These are phyloP conservation scores for Heliornis fulica DNA, from an alignment of 2,113 vertebrate genomes.

Conservation along the genomic window DNA sequence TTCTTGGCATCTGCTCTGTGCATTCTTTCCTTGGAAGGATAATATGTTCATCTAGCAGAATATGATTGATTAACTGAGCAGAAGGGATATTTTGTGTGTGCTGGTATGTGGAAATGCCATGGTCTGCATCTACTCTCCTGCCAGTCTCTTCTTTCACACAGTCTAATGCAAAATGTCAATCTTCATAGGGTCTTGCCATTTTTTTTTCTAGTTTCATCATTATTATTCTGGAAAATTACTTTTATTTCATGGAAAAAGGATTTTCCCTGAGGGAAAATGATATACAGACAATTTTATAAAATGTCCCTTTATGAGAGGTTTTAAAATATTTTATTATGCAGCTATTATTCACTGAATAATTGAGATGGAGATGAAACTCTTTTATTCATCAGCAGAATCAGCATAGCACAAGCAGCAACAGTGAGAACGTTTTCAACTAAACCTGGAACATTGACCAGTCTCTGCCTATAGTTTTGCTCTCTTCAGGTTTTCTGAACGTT, in stretches of 20 bases:
- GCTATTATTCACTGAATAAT: neutral
- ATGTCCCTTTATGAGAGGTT: neutral
- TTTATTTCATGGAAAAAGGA: neutral
- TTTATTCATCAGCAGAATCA: neutral
- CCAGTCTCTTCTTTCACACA: neutral
- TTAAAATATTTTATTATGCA: neutral
- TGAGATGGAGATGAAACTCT: neutral
- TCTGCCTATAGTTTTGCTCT: neutral
- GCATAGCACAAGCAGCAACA: neutral
- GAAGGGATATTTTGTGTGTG: constrained; percentile 8
- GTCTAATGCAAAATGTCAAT: neutral
- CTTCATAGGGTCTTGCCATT: neutral
- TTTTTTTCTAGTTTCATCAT: neutral
- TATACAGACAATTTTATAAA: neutral
- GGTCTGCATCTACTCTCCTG: neutral
- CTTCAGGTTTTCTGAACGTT: neutral
- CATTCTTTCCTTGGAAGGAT: constrained; percentile 28
- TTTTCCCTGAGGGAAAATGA: neutral
- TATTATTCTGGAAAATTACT: neutral
- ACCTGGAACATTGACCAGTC: neutral
- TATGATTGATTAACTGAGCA: constrained; percentile 46
- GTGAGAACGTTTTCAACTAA: neutral
- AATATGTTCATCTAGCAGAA: constrained; percentile 28
- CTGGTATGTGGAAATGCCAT: constrained; percentile 6
- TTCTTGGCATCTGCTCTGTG: constrained; percentile 13